phyloP scores from a whole-genome alignment of 2,888 invertebrate genomes.

The Beris morrisii region DNA sequence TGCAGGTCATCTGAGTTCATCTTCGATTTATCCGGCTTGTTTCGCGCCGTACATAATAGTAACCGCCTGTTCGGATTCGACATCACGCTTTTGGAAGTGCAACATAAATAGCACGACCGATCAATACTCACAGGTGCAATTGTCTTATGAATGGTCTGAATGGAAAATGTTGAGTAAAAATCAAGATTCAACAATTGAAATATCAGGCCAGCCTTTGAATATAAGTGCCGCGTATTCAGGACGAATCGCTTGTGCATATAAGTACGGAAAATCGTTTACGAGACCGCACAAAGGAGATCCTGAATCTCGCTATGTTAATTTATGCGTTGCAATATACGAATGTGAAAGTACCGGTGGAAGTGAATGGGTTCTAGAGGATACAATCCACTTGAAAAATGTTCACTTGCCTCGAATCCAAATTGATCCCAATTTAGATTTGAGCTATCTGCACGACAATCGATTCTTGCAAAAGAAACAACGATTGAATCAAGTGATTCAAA shows the following conservation, averaged over 20 bases:
- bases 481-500: conserved; percentile 79
- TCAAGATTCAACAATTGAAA: conserved; percentile 67
- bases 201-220: conserved; percentile 84
- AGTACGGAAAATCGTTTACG: conserved; percentile 87
- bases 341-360: conserved; percentile 98
- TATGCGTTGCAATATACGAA: conserved; percentile 96
- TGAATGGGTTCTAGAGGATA: conserved; percentile 94
- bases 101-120: conserved; percentile 50
- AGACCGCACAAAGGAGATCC: conserved; percentile 74
- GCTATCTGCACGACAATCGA: conserved; percentile 77
- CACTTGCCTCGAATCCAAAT: conserved; percentile 80
- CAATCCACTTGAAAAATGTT: conserved; percentile 90
- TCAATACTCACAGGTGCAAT: conserved; percentile 41
- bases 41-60: conserved; percentile 95
- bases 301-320: conserved; percentile 82
- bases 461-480: conserved; percentile 81
- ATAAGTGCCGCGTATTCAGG: conserved; percentile 98
- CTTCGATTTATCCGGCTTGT: conserved; percentile 98
- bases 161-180: conserved; percentile 86
- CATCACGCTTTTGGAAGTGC: conserved; percentile 84
- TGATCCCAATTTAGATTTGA: conserved; percentile 80
- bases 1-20: conserved; percentile 95
- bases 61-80: conserved; percentile 93
- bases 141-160: conserved; percentile 77
- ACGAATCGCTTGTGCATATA: conserved; percentile 95